Conservation (phyloP, 2,797 vertebrate species). For the Gymnodraco acuticeps region DNA sequence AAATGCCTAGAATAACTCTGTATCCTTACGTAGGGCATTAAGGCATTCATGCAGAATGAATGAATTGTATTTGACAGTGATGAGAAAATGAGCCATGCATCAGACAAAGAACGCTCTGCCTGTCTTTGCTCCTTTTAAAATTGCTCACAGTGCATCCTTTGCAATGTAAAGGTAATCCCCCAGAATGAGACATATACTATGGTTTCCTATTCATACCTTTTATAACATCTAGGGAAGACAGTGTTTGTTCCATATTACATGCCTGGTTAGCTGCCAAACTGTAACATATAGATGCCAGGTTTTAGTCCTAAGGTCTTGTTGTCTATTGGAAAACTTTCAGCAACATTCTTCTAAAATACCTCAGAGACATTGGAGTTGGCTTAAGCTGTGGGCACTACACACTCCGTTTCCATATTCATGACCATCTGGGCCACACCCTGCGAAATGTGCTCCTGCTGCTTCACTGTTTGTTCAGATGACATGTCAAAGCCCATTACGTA, state of each 20-base stretch:
- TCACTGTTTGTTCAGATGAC: constrained; percentile 67
- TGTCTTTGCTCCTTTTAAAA: constrained; percentile 5
- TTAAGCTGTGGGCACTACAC: constrained; percentile 38
- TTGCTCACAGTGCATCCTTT: not conserved
- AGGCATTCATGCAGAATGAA: constrained; percentile 13
- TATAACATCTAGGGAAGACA: constrained; percentile 10
- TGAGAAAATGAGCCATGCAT: constrained; percentile 26
- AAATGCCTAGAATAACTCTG: not conserved
- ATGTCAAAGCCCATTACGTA: constrained; percentile 70
- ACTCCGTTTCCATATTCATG: constrained; percentile 75
- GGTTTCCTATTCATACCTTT: constrained; percentile 12
- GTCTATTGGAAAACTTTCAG: constrained; percentile 40
- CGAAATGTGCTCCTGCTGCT: constrained; percentile 69
- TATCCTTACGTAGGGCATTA: not conserved
- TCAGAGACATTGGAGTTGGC: constrained; percentile 37
- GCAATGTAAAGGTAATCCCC: not conserved
- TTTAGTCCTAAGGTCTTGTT: constrained; percentile 5
- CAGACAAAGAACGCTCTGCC: constrained; percentile 1
- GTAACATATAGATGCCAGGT: constrained; percentile 4
- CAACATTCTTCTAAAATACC: constrained; percentile 24
- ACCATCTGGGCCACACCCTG: constrained; percentile 79
- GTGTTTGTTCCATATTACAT: constrained; percentile 14
- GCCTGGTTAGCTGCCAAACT: constrained; percentile 1
- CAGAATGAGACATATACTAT: not conserved
- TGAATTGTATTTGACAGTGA: constrained; percentile 17